These are phyloP conservation scores for Rhaphigaster nebulosa DNA, from an alignment of 2,888 invertebrate genomes.

Conservation along the genomic window DNA sequence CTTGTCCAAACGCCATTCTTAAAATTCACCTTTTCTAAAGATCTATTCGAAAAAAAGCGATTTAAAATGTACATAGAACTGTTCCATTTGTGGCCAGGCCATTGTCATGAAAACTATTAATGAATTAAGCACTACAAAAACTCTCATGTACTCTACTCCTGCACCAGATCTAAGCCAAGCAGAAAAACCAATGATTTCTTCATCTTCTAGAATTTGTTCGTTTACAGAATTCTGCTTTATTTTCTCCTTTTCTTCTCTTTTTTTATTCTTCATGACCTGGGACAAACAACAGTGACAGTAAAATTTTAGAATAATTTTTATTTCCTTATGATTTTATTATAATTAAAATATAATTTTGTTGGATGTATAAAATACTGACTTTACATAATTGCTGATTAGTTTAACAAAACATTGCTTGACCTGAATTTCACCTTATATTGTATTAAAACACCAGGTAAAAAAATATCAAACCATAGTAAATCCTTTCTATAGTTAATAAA, in stretches of 20 bases:
- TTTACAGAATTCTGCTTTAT: not conserved
- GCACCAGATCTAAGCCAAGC: conserved; percentile 72
- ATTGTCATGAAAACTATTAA: conserved; percentile 79
- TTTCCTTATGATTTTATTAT: not conserved
- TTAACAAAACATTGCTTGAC: not conserved
- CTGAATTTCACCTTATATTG: not conserved
- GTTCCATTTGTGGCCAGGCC: conserved; percentile 80
- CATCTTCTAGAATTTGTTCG: conserved; percentile 59
- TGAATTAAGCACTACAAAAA: conserved; percentile 85
- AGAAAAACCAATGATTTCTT: conserved; percentile 65
- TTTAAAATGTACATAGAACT: conserved; percentile 71
- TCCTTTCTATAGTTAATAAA: not conserved
- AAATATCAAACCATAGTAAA: not conserved
- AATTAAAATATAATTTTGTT: not conserved
- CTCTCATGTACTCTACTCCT: conserved; percentile 81
- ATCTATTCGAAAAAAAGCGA: conserved; percentile 65
- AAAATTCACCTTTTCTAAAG: conserved; percentile 62
- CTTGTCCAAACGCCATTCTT: conserved; percentile 75
- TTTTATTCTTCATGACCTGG: conserved; percentile 53
- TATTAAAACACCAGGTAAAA: not conserved
- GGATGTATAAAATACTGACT: not conserved
- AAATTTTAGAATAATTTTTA: not conserved
- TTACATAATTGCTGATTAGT: not conserved
- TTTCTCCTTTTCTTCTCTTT: not conserved
- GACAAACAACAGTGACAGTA: not conserved